phyloP scores from a whole-genome alignment of 2,113 vertebrate species.

The Numenius arquata region DNA sequence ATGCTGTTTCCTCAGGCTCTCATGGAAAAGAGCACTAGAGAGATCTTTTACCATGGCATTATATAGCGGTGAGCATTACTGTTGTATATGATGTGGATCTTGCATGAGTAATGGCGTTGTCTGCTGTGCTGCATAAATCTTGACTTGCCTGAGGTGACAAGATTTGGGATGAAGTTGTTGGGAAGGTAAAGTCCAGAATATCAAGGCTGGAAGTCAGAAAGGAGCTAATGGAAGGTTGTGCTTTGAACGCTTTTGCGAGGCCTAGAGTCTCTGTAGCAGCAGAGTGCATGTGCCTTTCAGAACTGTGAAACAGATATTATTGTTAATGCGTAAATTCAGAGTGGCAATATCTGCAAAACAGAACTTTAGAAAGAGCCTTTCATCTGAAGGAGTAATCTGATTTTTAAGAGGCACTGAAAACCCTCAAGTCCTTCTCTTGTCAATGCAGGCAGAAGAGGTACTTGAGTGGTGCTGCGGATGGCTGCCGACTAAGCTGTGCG shows the following conservation, averaged over 20 bases:
- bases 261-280: not conserved
- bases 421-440: not conserved
- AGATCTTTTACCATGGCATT: not conserved
- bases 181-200: not conserved
- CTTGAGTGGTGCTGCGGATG: not conserved
- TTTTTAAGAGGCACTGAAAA: not conserved
- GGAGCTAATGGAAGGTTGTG: not conserved
- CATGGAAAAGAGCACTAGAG: not conserved
- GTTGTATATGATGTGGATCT: fast-evolving
- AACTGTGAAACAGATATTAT: not conserved
- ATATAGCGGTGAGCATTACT: not conserved
- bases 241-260: not conserved
- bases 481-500: not conserved
- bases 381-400: not conserved
- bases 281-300: not conserved
- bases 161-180: not conserved
- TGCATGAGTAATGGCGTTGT: fast-evolving
- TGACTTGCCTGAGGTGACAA: not conserved
- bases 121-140: not conserved
- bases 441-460: not conserved
- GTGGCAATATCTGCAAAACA: not conserved
- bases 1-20: not conserved
- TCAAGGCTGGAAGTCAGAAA: not conserved
- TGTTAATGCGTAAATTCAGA: not conserved
- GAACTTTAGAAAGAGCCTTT: not conserved